A percentile compares a stretch with the other conserved stretches of the same genome.
phyloP scores from a whole-genome alignment of 1,140 invertebrate genomes.

The Drosophila albomicans region DNA sequence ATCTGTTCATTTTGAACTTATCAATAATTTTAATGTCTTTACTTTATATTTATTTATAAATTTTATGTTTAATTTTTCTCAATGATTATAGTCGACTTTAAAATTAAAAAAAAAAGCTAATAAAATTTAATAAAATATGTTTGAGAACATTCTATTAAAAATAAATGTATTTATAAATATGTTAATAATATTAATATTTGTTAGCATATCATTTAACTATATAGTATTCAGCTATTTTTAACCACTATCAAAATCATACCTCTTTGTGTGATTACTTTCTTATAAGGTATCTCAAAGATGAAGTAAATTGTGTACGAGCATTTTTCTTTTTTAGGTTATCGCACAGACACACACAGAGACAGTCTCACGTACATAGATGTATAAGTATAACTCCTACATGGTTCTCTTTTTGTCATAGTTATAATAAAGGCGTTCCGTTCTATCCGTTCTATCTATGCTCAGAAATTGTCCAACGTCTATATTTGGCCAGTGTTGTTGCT shows the following conservation, averaged over 20 bases:
- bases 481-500: constrained; percentile 61
- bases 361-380: constrained; percentile 1
- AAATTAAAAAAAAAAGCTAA: too few relatives aligned
- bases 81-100: too few relatives aligned
- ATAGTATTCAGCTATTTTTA: too few relatives aligned
- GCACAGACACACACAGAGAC: constrained; percentile 53
- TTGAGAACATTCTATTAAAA: too few relatives aligned
- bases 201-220: too few relatives aligned
- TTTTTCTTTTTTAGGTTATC: constrained; percentile 77
- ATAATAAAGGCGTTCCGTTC: constrained; percentile 78
- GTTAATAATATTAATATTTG: too few relatives aligned
- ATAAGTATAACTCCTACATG: constrained; percentile 50
- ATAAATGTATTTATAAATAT: too few relatives aligned
- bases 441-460: constrained; percentile 22
- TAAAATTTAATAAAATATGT: too few relatives aligned
- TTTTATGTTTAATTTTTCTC: too few relatives aligned
- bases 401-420: constrained; percentile 60
- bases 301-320: constrained; percentile 63
- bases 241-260: not conserved
- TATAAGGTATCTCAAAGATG: constrained; percentile 31
- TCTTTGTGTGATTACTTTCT: not conserved
- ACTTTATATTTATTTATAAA: too few relatives aligned
- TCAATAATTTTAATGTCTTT: too few relatives aligned
- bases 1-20: too few relatives aligned
- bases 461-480: constrained; percentile 78